phyloP scores from a whole-genome alignment of 1,140 invertebrate genomes.

The Penaeus japonicus region DNA sequence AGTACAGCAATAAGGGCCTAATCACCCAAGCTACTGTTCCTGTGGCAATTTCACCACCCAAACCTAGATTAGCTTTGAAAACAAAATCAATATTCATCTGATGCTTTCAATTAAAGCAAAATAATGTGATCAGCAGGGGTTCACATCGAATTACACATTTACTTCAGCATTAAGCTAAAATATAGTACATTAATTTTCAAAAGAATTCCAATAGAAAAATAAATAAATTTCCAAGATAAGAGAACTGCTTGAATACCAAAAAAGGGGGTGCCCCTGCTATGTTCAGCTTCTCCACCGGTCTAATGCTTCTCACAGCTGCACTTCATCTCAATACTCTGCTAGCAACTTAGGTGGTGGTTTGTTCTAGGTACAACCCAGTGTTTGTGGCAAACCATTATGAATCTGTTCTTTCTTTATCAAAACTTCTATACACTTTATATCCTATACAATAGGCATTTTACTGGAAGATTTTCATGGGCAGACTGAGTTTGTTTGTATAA shows the following conservation, averaged over 20 bases:
- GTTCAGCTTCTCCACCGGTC: not conserved
- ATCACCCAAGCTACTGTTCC: slow-evolving; percentile 1
- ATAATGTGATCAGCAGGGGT: not conserved
- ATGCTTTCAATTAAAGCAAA: slow-evolving; percentile 27
- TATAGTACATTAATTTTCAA: not conserved
- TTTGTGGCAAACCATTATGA: not conserved
- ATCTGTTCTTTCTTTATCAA: not conserved
- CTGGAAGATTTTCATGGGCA: slow-evolving; percentile 48
- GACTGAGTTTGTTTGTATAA: slow-evolving; percentile 24
- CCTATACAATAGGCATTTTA: slow-evolving; percentile 38
- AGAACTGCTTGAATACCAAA: not conserved
- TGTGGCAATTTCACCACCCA: not conserved
- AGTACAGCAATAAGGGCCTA: slow-evolving; percentile 14
- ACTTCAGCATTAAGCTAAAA: slow-evolving; percentile 33
- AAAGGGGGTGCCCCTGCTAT: slow-evolving; percentile 2
- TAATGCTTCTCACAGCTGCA: not conserved
- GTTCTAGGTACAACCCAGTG: not conserved
- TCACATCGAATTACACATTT: not conserved
- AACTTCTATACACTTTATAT: slow-evolving; percentile 2
- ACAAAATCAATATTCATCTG: not conserved
- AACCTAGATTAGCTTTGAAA: not conserved
- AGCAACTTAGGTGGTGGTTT: slow-evolving; percentile 8
- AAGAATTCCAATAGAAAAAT: slow-evolving; percentile 29
- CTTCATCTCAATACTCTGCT: not conserved
- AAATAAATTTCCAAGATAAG: not conserved